Conservation (phyloP, 2,888 invertebrate species). For the Acanthoscelides obtectus region DNA sequence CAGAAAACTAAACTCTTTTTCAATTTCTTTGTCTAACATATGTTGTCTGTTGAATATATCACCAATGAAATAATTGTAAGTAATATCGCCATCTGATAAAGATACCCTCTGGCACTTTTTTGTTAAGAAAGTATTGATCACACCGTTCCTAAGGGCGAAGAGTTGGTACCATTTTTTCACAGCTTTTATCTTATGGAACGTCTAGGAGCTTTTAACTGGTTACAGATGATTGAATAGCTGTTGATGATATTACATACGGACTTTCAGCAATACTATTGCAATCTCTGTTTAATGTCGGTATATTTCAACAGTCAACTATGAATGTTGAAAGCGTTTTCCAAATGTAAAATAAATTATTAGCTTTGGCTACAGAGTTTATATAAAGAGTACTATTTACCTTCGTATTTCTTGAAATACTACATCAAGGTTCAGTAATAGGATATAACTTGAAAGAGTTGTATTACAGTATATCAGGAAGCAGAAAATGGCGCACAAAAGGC, state of each 20-base stretch:
- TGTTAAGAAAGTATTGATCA: too few species aligned
- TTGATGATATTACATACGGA: too few species aligned
- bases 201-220: too few species aligned
- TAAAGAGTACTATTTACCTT: neutral
- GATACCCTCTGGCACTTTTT: too few species aligned
- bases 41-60: neutral
- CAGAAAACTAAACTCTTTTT: constrained; percentile 13
- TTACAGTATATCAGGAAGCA: neutral
- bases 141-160: too few species aligned
- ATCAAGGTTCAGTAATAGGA: neutral
- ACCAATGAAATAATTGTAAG: neutral
- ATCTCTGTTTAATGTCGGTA: neutral
- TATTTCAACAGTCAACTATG: neutral
- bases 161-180: too few species aligned
- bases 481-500: neutral
- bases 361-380: neutral
- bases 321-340: neutral
- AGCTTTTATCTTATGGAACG: too few species aligned
- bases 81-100: too few species aligned
- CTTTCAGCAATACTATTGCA: neutral
- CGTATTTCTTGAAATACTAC: neutral
- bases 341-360: neutral
- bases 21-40: neutral
- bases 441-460: neutral
- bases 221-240: too few species aligned